Percentiles rank a stretch among this genome's conserved stretches.
Conservation (phyloP, 2,113 vertebrate species). For the Uropsilus gracilis region DNA sequence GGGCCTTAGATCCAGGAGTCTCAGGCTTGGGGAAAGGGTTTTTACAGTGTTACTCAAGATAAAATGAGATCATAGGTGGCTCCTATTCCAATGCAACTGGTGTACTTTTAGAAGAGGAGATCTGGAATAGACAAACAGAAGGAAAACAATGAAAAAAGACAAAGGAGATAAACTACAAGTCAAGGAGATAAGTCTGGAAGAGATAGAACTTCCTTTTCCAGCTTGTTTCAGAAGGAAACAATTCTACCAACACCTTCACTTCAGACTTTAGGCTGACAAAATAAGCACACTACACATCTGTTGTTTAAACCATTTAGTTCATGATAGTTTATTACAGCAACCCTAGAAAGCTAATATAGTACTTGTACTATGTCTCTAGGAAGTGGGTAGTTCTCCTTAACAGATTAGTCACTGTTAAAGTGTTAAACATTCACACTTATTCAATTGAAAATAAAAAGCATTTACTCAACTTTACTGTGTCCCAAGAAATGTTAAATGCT, state of each 20-base stretch:
- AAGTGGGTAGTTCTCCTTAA: background rate
- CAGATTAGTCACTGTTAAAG: background rate
- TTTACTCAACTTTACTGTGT: too few species aligned
- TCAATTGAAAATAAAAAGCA: too few species aligned
- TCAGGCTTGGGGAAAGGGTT: background rate
- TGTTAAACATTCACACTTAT: background rate
- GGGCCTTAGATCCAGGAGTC: too few species aligned
- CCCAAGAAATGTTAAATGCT: too few species aligned
- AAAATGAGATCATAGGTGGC: background rate
- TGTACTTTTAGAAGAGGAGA: background rate
- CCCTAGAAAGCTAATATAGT: background rate
- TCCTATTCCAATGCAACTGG: background rate
- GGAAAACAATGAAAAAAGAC: background rate
- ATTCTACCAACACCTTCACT: too few species aligned
- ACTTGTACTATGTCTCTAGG: background rate
- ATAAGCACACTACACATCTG: background rate
- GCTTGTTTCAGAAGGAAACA: too few species aligned
- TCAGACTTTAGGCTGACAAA: background rate
- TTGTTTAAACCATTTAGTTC: background rate
- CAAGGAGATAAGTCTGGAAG: too few species aligned
- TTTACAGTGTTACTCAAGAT: background rate
- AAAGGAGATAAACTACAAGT: background rate
- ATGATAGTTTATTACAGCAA: too few species aligned
- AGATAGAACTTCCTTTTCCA: too few species aligned
- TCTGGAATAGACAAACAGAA: background rate